These are phyloP conservation scores for Pitta sordida DNA, from an alignment of 2,113 vertebrate species.

Conservation along the genomic window DNA sequence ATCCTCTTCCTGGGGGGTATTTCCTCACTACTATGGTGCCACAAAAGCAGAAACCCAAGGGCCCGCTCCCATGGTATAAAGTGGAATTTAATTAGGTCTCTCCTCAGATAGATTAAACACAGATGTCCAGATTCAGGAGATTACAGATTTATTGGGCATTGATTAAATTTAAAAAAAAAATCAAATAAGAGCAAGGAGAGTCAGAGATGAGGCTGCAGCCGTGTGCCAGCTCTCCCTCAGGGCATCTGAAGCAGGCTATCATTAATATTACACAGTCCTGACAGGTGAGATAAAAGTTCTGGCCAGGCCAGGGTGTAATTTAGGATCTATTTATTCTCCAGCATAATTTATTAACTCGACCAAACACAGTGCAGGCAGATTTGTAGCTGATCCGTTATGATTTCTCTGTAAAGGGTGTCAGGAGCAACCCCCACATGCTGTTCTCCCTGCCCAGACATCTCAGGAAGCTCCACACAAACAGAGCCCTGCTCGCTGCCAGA, in stretches of 20 bases:
- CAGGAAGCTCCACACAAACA: not conserved
- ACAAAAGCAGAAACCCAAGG: not conserved
- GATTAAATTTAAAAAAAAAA: constrained; percentile 12
- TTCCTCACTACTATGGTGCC: not conserved
- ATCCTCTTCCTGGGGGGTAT: not conserved
- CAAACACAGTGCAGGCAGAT: not conserved
- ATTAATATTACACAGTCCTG: constrained; percentile 15
- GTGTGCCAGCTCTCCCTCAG: not conserved
- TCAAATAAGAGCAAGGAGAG: not conserved
- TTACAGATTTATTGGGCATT: constrained; percentile 48
- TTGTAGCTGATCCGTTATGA: not conserved
- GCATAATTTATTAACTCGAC: constrained; percentile 44
- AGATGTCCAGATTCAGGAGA: constrained; percentile 23
- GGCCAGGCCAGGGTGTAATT: constrained; percentile 41
- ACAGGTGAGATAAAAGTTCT: constrained; percentile 44
- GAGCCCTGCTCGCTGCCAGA: not conserved
- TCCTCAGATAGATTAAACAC: not conserved
- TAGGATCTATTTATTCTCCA: constrained; percentile 49
- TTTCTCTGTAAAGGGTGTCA: not conserved
- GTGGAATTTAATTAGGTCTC: constrained; percentile 25
- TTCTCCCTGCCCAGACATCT: not conserved
- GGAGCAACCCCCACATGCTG: not conserved
- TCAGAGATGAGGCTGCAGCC: not conserved
- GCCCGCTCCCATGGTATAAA: not conserved
- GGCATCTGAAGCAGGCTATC: not conserved